Evolutionary conservation across 2,888 invertebrate species (phyloP).

Genomic region (Mayetiola destructor): DNA sequence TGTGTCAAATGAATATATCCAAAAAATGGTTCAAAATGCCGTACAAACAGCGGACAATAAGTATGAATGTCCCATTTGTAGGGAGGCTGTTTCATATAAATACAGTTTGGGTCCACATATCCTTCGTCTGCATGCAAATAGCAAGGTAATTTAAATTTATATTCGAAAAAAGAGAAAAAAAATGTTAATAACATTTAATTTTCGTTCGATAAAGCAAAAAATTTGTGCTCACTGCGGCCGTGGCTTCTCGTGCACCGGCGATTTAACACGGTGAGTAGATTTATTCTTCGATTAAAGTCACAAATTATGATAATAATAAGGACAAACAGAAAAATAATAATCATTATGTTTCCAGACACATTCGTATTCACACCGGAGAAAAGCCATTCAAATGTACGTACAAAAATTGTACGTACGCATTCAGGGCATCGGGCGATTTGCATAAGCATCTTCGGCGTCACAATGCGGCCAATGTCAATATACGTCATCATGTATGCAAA

Average conservation of each 20-base stretch:
- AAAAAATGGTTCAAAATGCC: constrained; percentile 4
- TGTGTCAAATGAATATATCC: not conserved
- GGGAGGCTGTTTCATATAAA: not conserved
- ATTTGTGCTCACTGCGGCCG: not conserved
- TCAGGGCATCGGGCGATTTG: constrained; percentile 1
- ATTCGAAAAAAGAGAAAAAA: too few relatives aligned
- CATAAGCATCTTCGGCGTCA: not conserved
- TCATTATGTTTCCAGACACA: too few relatives aligned
- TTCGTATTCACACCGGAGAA: constrained; percentile 2
- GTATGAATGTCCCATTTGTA: not conserved
- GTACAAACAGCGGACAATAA: not conserved
- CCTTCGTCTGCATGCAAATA: not conserved
- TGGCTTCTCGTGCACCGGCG: not conserved
- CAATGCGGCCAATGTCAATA: not conserved
- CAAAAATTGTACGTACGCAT: not conserved
- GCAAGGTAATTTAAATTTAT: too few relatives aligned
- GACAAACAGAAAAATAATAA: too few relatives aligned
- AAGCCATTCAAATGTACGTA: constrained; percentile 1
- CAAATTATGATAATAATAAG: too few relatives aligned
- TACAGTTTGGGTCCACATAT: not conserved
- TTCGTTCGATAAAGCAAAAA: not conserved
- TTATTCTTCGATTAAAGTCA: not conserved
- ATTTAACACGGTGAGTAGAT: not conserved
- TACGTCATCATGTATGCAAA: not conserved
- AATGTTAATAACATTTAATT: too few relatives aligned